Conservation (phyloP, 1,140 invertebrate genomes). For the Drosophila sturtevanti region DNA sequence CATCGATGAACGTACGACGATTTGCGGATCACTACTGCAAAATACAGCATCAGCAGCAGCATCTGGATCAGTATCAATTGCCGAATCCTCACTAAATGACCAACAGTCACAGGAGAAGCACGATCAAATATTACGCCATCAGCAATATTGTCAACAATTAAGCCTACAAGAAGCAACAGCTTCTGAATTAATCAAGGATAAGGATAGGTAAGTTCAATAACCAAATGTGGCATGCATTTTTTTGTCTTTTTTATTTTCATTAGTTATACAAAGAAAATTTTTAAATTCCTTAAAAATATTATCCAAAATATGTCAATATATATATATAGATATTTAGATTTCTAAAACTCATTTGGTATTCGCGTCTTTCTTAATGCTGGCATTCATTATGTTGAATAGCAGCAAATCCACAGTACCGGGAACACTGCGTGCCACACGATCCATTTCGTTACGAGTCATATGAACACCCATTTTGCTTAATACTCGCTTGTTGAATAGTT, state of each 20-base stretch:
- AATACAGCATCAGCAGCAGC: constrained; percentile 18
- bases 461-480: constrained; percentile 86
- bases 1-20: constrained; percentile 28
- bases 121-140: constrained; percentile 6
- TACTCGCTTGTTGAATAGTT: constrained; percentile 87
- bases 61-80: neutral
- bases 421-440: constrained; percentile 85
- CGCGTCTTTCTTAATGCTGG: neutral
- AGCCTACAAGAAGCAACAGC: constrained; percentile 7
- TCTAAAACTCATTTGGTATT: neutral
- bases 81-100: constrained; percentile 4
- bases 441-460: constrained; percentile 85
- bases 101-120: neutral
- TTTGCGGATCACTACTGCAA: constrained; percentile 26
- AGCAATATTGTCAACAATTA: constrained; percentile 12
- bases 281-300: too few relatives aligned
- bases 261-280: too few relatives aligned
- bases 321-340: too few relatives aligned
- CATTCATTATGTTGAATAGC: constrained; percentile 81
- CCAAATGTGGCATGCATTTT: neutral
- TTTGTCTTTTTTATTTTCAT: too few relatives aligned
- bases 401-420: constrained; percentile 86
- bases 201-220: neutral
- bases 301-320: too few relatives aligned
- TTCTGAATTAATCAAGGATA: neutral